Conservation (phyloP, 2,888 invertebrate genomes). For the Erpobdella octoculata region DNA sequence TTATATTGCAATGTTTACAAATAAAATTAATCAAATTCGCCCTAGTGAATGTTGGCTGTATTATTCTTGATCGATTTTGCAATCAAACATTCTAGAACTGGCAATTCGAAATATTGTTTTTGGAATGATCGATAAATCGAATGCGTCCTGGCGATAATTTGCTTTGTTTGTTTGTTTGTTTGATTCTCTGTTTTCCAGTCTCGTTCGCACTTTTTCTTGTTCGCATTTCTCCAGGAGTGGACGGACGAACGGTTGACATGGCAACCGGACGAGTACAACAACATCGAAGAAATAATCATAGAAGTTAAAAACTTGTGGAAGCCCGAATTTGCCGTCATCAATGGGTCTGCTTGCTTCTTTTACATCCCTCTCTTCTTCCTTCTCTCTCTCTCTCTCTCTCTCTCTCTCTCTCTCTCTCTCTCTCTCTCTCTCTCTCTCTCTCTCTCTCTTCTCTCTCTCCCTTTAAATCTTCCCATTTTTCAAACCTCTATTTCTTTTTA, state of each 20-base stretch:
- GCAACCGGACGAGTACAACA: slow-evolving; percentile 34
- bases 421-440: neutral
- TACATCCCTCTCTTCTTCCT: neutral
- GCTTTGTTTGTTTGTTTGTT: neutral
- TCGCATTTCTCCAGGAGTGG: slow-evolving; percentile 34
- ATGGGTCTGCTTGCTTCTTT: slow-evolving; percentile 34
- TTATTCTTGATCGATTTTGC: neutral
- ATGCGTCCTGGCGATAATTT: neutral
- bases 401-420: neutral
- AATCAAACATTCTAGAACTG: too few species aligned
- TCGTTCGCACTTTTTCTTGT: neutral
- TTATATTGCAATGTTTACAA: too few species aligned
- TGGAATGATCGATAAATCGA: neutral
- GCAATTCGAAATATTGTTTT: too few species aligned
- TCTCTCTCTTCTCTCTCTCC: neutral
- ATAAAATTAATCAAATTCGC: too few species aligned
- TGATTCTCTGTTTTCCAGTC: neutral
- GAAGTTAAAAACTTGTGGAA: slow-evolving; percentile 37
- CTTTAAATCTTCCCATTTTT: neutral
- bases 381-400: neutral
- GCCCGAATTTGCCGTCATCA: slow-evolving; percentile 39
- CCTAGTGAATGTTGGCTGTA: too few species aligned
- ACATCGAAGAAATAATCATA: slow-evolving; percentile 37
- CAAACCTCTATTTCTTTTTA: neutral
- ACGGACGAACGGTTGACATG: slow-evolving; percentile 37